Conservation (phyloP, 2,113 vertebrate genomes). For the Platichthys stellatus region DNA sequence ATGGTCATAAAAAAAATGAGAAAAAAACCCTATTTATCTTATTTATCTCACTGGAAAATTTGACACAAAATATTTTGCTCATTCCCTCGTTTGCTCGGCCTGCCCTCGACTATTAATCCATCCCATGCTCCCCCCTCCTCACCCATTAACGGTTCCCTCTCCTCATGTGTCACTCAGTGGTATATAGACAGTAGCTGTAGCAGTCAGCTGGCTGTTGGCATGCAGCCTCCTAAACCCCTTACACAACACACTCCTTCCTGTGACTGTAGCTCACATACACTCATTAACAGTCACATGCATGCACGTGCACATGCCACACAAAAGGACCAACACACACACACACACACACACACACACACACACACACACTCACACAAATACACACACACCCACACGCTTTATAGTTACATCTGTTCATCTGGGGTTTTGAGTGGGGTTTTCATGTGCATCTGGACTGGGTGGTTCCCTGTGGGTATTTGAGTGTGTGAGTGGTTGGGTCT, state of each 20-base stretch:
- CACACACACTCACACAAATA: background rate
- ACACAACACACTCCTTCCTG: slow-evolving; percentile 49
- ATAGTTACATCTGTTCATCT: slow-evolving; percentile 68
- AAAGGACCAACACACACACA: background rate
- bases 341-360: background rate
- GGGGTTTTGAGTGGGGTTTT: slow-evolving; percentile 37
- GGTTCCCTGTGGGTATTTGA: slow-evolving; percentile 31
- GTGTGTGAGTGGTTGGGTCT: slow-evolving; percentile 39
- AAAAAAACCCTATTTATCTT: no score
- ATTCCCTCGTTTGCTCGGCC: background rate
- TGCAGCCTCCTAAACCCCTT: slow-evolving; percentile 60
- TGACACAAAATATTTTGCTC: background rate
- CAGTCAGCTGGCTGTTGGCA: slow-evolving; percentile 61
- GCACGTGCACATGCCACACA: background rate
- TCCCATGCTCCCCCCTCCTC: background rate
- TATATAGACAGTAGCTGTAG: slow-evolving; percentile 31
- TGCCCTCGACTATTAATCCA: background rate
- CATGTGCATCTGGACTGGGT: slow-evolving; percentile 67
- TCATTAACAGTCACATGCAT: background rate
- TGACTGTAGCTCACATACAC: slow-evolving; percentile 37
- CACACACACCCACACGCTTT: slow-evolving; percentile 10
- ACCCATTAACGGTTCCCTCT: slow-evolving; percentile 1
- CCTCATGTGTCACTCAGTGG: background rate
- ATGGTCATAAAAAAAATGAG: no score
- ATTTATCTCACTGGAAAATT: no score